These are phyloP conservation scores for Pammene fasciana DNA, from an alignment of 2,888 invertebrate species.

Conservation along the genomic window DNA sequence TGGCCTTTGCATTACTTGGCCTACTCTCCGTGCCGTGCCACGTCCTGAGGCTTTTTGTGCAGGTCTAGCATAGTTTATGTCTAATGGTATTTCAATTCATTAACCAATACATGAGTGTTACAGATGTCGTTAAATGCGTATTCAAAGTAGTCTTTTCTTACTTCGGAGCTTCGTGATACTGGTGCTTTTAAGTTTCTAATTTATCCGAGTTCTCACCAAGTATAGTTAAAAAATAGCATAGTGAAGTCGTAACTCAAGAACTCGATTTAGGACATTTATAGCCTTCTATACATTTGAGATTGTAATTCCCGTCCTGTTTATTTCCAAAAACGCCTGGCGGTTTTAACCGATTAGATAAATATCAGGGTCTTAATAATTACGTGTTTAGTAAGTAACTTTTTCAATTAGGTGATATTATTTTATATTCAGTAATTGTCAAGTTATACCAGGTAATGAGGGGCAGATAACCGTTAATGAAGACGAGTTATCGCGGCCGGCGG, in stretches of 20 bases:
- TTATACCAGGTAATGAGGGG: conserved; percentile 53
- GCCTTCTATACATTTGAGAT: conserved; percentile 26
- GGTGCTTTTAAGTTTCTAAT: conserved; percentile 37
- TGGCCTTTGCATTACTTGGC: not conserved
- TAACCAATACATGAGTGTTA: conserved; percentile 25
- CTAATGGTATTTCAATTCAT: conserved; percentile 26
- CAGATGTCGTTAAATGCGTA: conserved; percentile 20
- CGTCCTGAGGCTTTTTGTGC: not conserved
- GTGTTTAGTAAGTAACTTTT: conserved; percentile 63
- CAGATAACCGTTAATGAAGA: conserved; percentile 46
- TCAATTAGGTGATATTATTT: conserved; percentile 61
- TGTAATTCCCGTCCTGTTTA: conserved; percentile 40
- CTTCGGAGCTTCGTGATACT: conserved; percentile 36
- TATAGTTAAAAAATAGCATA: conserved; percentile 27
- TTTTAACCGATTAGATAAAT: conserved; percentile 63
- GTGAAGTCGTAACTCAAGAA: conserved; percentile 6
- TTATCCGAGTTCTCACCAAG: conserved; percentile 6
- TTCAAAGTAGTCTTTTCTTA: conserved; percentile 32
- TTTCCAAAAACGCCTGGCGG: conserved; percentile 44
- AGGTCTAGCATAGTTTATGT: conserved; percentile 31
- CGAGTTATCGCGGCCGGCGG: conserved; percentile 43
- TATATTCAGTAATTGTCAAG: conserved; percentile 56
- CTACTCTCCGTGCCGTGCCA: conserved; percentile 17
- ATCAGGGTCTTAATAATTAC: conserved; percentile 72
- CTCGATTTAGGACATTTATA: not conserved